These are phyloP conservation scores for Hydroisotoma schaefferi DNA, from an alignment of 2,888 invertebrate genomes.

Conservation along the genomic window DNA sequence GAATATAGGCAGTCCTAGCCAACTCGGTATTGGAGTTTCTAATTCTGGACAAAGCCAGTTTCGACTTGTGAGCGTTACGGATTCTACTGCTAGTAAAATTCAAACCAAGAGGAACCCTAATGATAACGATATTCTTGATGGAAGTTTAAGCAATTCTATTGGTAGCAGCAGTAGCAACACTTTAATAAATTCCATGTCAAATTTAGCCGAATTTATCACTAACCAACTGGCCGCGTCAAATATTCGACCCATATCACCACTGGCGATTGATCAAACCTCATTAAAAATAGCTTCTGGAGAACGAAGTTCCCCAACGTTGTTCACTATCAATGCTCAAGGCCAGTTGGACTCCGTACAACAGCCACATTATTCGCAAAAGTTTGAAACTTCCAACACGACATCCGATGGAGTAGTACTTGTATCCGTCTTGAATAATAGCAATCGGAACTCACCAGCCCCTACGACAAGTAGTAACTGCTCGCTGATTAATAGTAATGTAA, in stretches of 20 bases:
- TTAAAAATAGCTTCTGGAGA: slow-evolving; percentile 11
- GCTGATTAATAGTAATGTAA: slow-evolving; percentile 6
- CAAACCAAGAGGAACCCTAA: too few species aligned
- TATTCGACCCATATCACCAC: slow-evolving; percentile 47
- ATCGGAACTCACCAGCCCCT: not conserved
- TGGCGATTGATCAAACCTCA: slow-evolving; percentile 23
- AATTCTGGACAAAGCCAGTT: not conserved
- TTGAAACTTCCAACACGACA: not conserved
- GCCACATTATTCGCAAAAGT: not conserved
- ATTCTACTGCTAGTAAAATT: not conserved
- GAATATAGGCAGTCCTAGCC: not conserved
- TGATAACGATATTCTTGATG: not conserved
- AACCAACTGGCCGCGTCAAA: slow-evolving; percentile 48
- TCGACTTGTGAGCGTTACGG: not conserved
- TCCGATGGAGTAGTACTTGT: slow-evolving; percentile 8
- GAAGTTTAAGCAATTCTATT: not conserved
- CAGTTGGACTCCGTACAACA: not conserved
- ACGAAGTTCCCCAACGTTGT: slow-evolving; percentile 14
- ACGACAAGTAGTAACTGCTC: not conserved
- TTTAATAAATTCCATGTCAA: slow-evolving; percentile 35
- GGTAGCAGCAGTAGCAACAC: slow-evolving; percentile 8
- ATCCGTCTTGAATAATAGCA: slow-evolving; percentile 13
- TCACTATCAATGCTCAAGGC: not conserved
- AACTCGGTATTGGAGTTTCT: not conserved
- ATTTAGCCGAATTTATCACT: slow-evolving; percentile 48